Percentiles rank a stretch among this genome's conserved stretches.
These are phyloP conservation scores for Ceryle rudis DNA, from an alignment of 2,797 vertebrate genomes.

Conservation along the genomic window DNA sequence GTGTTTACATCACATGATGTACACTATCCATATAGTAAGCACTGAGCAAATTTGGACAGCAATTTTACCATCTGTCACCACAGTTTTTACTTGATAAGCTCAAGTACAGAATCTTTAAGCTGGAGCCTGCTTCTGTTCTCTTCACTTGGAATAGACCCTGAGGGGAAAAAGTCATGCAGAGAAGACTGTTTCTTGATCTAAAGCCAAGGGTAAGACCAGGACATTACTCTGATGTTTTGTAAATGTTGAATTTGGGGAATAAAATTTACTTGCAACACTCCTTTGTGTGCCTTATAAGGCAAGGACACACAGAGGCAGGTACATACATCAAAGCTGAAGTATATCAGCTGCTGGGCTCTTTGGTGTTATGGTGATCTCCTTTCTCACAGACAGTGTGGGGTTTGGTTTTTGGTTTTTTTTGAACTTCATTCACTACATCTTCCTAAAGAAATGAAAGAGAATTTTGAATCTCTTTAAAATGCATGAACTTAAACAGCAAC, in stretches of 20 bases:
- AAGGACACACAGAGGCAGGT: background rate
- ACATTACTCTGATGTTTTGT: background rate
- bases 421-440: background rate
- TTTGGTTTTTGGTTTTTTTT: background rate
- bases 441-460: background rate
- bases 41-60: background rate
- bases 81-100: background rate
- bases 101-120: background rate
- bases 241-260: background rate
- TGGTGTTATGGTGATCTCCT: background rate
- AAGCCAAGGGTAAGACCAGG: background rate
- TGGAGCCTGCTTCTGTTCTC: background rate
- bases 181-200: background rate
- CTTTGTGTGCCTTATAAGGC: background rate
- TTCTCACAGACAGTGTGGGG: background rate
- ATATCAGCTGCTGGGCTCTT: background rate
- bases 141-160: background rate
- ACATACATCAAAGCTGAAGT: background rate
- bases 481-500: background rate
- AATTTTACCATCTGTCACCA: background rate
- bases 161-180: fast-evolving
- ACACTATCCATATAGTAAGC: background rate
- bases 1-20: fast-evolving
- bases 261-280: background rate
- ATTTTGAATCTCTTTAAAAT: background rate